phyloP scores from a whole-genome alignment of 2,888 invertebrate genomes.

The Drosophila falleni region DNA sequence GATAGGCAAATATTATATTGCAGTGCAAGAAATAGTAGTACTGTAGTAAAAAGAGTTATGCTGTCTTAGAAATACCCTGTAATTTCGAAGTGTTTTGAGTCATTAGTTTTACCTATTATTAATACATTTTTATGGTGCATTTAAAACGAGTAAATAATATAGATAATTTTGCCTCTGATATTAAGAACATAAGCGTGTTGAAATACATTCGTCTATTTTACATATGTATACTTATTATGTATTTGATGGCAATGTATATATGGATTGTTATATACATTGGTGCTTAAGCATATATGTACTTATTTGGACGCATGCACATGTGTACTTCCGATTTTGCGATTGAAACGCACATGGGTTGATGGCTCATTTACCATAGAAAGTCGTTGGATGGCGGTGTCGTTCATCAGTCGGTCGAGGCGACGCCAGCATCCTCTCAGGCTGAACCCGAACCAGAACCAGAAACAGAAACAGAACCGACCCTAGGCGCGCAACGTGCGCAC shows the following conservation, averaged over 20 bases:
- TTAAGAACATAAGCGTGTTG: background rate
- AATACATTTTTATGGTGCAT: background rate
- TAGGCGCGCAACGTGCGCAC: slow-evolving; percentile 67
- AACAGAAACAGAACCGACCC: slow-evolving; percentile 31
- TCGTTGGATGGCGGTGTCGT: slow-evolving; percentile 44
- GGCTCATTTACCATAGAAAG: slow-evolving; percentile 73
- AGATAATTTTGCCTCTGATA: background rate
- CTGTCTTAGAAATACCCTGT: background rate
- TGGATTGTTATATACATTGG: slow-evolving; percentile 11
- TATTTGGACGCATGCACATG: slow-evolving; percentile 47
- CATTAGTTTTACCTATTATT: background rate
- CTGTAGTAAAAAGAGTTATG: background rate
- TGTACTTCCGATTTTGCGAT: slow-evolving; percentile 59
- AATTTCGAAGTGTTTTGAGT: background rate
- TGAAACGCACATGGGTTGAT: slow-evolving; percentile 53
- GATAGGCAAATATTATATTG: background rate
- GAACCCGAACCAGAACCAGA: no score
- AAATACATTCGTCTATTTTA: background rate
- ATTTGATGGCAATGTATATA: slow-evolving; percentile 2
- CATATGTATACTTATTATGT: slow-evolving; percentile 1
- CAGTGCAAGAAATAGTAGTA: background rate
- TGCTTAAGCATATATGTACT: slow-evolving; percentile 30
- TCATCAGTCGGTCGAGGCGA: slow-evolving; percentile 41
- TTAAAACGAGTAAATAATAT: background rate
- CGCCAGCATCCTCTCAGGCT: slow-evolving; percentile 23